Base-by-base conservation (phyloP, 2,113 vertebrate species). In the Hydrochoerus hydrochaeris region DNA sequence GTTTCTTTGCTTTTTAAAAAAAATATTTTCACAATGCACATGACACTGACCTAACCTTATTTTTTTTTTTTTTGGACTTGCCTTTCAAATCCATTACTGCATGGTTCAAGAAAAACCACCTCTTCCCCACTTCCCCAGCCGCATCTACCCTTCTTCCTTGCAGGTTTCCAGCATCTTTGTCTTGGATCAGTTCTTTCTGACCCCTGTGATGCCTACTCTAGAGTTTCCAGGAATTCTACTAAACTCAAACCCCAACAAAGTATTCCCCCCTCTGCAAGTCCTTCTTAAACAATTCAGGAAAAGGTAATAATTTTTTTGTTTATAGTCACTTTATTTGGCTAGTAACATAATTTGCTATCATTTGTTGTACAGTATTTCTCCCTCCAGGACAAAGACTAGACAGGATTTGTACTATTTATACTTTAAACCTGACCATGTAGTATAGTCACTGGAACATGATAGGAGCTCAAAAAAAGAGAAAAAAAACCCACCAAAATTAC, bases 81-180 rank as follows among this genome's bases (percentile, higher is more conserved):
- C 14, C 13, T 73, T 63, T 60, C 28, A 90, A 41, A 38, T 58
- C 8, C 20, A 4, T 35, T 73, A 35, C 60, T 35, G 65, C 9
- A 20, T 26, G 49, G 1, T 5, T 38, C 38, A 14, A 35, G 35
- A 77, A 10, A 9, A 46, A 28, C 5, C 0, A 16, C 22, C 3
- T 14, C 4, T 10, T 62, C 3, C 2, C 5, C 5, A 1, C 4
- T 10, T 62, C 5, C 3, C 5, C 4, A 1, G 12, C 4, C 5
- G 13, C 41, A 0, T 35, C 13, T 35, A 2, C 5, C 67, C 22
- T 22, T 77, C 2, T 38, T n/a, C 35, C 28, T 54, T 52, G 7
- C 67, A 10, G 20, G 30, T 13, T n/a, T 32, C 10, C 8, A 24
- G n/a, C 6, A 9, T 41, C 13, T 92, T 60, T 28, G 6, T 5